Evolutionary conservation across 2,888 invertebrate genomes (phyloP), one percentile per base, ranked within the genome.

Genomic region (Allophyes oxyacanthae): DNA sequence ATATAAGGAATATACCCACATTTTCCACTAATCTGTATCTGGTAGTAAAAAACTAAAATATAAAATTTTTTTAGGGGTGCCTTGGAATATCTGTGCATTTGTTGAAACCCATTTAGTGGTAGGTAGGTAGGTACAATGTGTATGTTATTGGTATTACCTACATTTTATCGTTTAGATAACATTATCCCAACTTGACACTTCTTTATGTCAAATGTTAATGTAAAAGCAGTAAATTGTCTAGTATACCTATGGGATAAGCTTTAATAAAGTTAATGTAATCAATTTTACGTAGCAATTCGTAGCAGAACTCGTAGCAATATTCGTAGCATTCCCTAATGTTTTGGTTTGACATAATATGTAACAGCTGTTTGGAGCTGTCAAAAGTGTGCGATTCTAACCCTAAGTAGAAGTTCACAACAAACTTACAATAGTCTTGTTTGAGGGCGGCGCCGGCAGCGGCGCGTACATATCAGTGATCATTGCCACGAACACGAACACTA

Each of bases 401-500:
- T 50, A 63, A 72, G 64, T 56, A 64, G 58, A 56, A 48, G 53
- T 53, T 52, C 48, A 53, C 56, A 56, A 66, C 53, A 68, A 78
- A 93, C 94, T 94, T 82, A 94, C 94, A 79, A 93, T 93, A 44
- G 86, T 76, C 68, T 94, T 94, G 75, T 89, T 89, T 54, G 84
- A 64, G 51, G 80, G 75, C 40, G 88, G 86, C 90, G 88, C 92
- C 91, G 89, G 83, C 78, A 94, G 75, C 72, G 93, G 91, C 89
- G 91, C 88, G 77, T 94, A 94, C 92, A 94, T 94, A 65, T 94
- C 94, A 64, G 94, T 93, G 67, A 94, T 94, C 94, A 94, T 88
- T 82, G 81, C 79, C 70, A 78, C 67, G 81, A 86, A 84, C 75
- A 82, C n/a, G n/a, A n/a, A 76, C 86, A 88, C 90, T 85, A 78